These are phyloP conservation scores for Mesoclemmys tuberculata DNA, from an alignment of 2,113 vertebrate genomes.

Conservation along the genomic window DNA sequence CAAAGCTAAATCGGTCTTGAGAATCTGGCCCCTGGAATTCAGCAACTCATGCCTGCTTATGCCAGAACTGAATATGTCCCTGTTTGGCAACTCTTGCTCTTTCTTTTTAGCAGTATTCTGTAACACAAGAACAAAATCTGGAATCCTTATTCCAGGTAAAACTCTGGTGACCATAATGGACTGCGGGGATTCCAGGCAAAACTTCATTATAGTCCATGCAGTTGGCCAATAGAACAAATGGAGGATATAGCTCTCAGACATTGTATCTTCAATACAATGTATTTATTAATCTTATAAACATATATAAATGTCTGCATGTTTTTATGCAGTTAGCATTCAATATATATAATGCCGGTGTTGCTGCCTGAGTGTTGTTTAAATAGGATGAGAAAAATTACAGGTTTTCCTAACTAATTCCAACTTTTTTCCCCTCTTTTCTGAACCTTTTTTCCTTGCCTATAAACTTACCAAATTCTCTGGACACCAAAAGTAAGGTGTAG, in stretches of 20 bases:
- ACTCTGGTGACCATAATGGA: neutral
- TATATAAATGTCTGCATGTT: neutral
- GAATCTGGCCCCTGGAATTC: neutral
- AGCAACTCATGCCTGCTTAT: neutral
- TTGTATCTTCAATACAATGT: too few relatives aligned
- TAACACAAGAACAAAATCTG: neutral
- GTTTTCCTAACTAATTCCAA: neutral
- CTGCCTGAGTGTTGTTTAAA: neutral
- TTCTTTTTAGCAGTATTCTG: neutral
- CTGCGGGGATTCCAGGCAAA: neutral
- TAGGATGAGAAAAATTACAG: neutral
- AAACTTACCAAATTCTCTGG: neutral
- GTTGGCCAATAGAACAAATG: neutral
- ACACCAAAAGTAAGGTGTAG: neutral
- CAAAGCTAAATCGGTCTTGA: neutral
- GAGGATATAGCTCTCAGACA: neutral
- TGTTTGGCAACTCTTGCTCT: neutral
- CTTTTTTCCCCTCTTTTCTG: accelerated
- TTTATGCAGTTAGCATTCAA: neutral
- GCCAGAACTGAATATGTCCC: neutral
- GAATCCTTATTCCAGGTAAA: neutral
- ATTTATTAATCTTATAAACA: neutral
- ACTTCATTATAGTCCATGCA: neutral
- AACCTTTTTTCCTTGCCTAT: neutral
- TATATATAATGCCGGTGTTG: neutral